Base-by-base conservation (phyloP, 2,797 vertebrate genomes). In the Trematomus bernacchii region DNA sequence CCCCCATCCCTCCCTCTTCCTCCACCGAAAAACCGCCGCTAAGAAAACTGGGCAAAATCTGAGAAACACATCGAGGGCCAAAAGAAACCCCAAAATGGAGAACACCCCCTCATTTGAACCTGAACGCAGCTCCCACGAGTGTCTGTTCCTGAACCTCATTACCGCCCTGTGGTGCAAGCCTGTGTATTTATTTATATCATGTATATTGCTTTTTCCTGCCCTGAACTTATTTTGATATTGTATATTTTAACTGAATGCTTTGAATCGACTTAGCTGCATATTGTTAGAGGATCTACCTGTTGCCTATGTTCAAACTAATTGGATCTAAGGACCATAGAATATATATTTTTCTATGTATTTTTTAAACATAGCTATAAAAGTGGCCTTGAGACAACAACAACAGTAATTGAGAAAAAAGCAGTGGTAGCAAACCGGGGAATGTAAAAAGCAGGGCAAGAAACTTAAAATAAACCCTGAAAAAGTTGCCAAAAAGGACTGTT, bases 41-140 rank as follows among this genome's bases (percentile, higher is more conserved):
- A 93, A 5, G 84, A 88, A 91, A 93, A 89, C 89, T 86, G 72
- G 64, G 75, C 71, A 83, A 89, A 91, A 86, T 90, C 89, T 93
- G 90, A 92, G 79, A 92, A 92, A 91, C 85, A 86, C 87, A 93
- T 92, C 90, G 90, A 77, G 83, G 76, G 78, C 77, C 61, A 69
- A 52, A 44, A 87, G 76, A 87, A 91, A 86, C 71, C 80, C 79
- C 82, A 79, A 83, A 89, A 84, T 66, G 78, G 76, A 84, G 84
- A 88, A 69, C 64, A 80, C 58, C 46, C 62, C 77, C 63, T 87
- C 68, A 65, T 66, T 84, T 43, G 58, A 73, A 80, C 83, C 80
- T 80, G 67, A 84, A 76, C 43, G 40, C 44, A 74, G 76, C 75
- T 85, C 83, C 77, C 84, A 51, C 0, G 72, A 65, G 77, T 66